Conservation (phyloP, 2,113 vertebrate species). For the Rhinolophus ferrumequinum region DNA sequence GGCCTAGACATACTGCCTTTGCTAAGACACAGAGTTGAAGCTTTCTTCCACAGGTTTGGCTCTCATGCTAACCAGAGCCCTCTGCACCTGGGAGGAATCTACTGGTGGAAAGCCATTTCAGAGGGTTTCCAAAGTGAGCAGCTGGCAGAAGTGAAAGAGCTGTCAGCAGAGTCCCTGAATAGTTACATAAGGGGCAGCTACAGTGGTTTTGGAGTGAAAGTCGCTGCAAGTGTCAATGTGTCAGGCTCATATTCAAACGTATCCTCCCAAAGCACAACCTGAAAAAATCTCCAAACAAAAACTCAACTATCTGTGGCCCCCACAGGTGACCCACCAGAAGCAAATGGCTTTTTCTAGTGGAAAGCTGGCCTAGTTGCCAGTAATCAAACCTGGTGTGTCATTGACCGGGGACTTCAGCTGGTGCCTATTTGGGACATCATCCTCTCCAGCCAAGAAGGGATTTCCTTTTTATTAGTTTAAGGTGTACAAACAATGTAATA, state of each 20-base stretch:
- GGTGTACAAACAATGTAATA: too few relatives aligned
- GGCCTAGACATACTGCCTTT: fast-evolving
- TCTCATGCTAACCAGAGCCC: constrained; percentile 82
- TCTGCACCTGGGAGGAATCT: constrained; percentile 85
- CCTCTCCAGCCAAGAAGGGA: constrained; percentile 66
- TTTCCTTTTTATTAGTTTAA: too few relatives aligned
- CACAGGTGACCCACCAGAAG: constrained; percentile 79
- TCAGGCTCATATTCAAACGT: background rate
- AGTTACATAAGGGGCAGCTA: background rate
- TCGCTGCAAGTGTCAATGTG: fast-evolving
- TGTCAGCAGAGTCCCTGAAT: constrained; percentile 46
- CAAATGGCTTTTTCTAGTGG: constrained; percentile 74
- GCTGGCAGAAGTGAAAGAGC: constrained; percentile 57
- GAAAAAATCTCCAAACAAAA: background rate
- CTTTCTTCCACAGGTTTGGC: constrained; percentile 84
- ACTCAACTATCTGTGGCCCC: constrained; percentile 61
- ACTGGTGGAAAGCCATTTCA: constrained; percentile 81
- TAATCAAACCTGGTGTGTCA: constrained; percentile 82
- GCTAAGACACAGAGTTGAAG: background rate
- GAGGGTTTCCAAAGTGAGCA: constrained; percentile 71
- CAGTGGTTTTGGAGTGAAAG: fast-evolving
- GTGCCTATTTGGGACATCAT: constrained; percentile 84
- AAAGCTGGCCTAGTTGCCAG: constrained; percentile 65
- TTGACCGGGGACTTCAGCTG: constrained; percentile 78
- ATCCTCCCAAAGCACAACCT: fast-evolving